These are phyloP conservation scores for Psammodynastes pulverulentus DNA, from an alignment of 2,113 vertebrate species.

Conservation along the genomic window DNA sequence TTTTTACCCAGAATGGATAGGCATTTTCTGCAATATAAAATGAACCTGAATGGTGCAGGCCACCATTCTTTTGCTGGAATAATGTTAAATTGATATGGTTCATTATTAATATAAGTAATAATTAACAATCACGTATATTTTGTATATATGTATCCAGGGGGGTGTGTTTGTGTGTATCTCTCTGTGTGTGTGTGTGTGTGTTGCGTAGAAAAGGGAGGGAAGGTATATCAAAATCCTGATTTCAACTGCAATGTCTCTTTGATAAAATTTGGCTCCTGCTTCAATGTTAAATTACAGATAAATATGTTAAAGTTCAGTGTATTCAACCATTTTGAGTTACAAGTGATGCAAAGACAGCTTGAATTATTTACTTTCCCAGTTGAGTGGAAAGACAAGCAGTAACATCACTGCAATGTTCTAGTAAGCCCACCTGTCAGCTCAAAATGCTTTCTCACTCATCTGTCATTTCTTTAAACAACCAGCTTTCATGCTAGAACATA, in stretches of 20 bases:
- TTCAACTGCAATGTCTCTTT: not conserved
- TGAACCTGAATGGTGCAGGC: not conserved
- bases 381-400: conserved; percentile 10
- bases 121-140: not conserved
- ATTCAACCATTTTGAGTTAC: not conserved
- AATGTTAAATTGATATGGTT: not conserved
- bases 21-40: not conserved
- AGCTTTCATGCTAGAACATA: conserved; percentile 9
- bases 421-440: fast-evolving
- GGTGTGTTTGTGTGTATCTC: not conserved
- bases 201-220: not conserved
- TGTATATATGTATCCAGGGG: not conserved
- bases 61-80: not conserved
- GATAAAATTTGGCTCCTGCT: not conserved
- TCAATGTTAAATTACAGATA: not conserved
- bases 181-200: not conserved
- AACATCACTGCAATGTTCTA: not conserved
- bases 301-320: not conserved
- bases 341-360: not conserved
- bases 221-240: not conserved
- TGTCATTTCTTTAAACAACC: not conserved
- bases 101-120: not conserved
- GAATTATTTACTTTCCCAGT: conserved; percentile 6
- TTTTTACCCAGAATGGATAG: not conserved
- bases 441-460: fast-evolving